Conservation (phyloP, 2,888 invertebrate genomes). For the Eustalomyia histrio region DNA sequence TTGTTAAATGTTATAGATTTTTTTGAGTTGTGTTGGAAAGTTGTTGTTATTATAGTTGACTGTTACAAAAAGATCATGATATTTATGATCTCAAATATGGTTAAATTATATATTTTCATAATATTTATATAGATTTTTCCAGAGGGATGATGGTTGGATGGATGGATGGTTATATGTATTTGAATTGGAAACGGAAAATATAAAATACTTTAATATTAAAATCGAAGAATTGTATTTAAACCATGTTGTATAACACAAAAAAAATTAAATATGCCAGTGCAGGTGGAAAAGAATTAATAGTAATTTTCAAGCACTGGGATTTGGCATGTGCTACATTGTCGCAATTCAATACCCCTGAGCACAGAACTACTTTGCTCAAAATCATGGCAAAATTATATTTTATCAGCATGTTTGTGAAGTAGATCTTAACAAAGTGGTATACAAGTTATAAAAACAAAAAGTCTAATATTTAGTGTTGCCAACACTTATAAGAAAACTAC, state of each 20-base stretch:
- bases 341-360: slow-evolving; percentile 9
- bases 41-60: slow-evolving; percentile 27
- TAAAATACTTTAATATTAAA: slow-evolving; percentile 41
- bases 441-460: no score
- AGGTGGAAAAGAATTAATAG: slow-evolving; percentile 28
- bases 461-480: no score
- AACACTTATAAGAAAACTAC: no score
- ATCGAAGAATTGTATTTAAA: not conserved
- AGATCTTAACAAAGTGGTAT: no score
- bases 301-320: slow-evolving; percentile 20
- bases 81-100: slow-evolving; percentile 56
- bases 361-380: not conserved
- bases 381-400: no score
- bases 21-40: slow-evolving; percentile 41
- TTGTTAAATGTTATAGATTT: slow-evolving; percentile 58
- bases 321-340: slow-evolving; percentile 1
- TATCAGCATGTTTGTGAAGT: no score
- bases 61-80: slow-evolving; percentile 39
- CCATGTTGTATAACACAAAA: not conserved
- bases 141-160: no score
- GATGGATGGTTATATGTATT: no score
- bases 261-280: not conserved
- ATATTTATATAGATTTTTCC: slow-evolving; percentile 7
- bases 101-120: slow-evolving; percentile 44
- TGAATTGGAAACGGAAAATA: slow-evolving; percentile 27